Base-by-base conservation (phyloP, 1,140 invertebrate genomes). In the Steinernema khuongi region DNA sequence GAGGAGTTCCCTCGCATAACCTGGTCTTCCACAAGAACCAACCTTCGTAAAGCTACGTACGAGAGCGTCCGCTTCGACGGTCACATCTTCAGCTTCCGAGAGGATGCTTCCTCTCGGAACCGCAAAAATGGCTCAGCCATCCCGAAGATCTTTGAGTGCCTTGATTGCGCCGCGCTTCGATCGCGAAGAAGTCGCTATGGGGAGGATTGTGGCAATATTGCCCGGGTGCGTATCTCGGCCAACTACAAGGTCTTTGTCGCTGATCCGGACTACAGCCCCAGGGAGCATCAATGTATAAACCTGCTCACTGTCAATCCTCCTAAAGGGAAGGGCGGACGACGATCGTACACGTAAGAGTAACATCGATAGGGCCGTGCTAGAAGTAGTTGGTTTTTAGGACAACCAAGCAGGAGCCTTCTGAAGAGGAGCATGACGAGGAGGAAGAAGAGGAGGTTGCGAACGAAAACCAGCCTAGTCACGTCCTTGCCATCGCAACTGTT, bases 41-140 rank as follows among this genome's bases (percentile, higher is more conserved):
- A 26, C 7, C 22, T 60, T 4, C 50, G 50, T 22, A 14, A 60
- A 22, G 50, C 50, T 4, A 17, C 50, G 14, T 60, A 60, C 50
- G 50, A 60, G 19, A 60, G 50, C 26, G 14, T 2, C 11, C 50
- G 50, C 50, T 60, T 60, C 50, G 50, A 60, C 26, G 50, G 50
- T 26, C 50, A 60, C 50, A 22, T 60, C 26, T 60, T 60, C 50
- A 14, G 50, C 50, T 60, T 60, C 50, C 50, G 50, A 14, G 50
- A 60, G 22, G 50, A 60, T 22, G 50, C 50, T 14, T 4, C 11
- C 4, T n/a, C 7, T 4, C 50, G 50, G 50, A 60, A 60, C 26
- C 50, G 50, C 22, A 11, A 26, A 22, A 60, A 22, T 7, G 19
- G 26, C 50, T 7, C 50, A 60, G 7, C 50, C 50, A 22, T n/a